Evolutionary conservation across 1,140 invertebrate genomes (phyloP), one percentile per base, ranked within the genome.

Genomic region (Drosophila repletoides): DNA sequence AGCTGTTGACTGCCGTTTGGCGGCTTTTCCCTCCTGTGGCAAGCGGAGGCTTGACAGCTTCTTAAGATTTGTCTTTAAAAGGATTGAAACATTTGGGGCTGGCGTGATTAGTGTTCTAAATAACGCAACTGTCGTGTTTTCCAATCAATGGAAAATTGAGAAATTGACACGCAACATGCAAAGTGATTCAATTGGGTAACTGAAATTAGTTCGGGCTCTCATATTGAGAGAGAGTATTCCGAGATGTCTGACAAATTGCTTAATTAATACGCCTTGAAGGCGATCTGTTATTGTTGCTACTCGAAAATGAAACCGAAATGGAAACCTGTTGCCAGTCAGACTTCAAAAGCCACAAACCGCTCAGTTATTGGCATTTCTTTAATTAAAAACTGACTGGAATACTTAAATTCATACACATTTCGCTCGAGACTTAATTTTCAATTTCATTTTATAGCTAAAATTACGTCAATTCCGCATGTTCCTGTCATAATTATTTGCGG

Each of bases 31-130:
- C 15, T 41, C 51, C 64, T 58, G 33, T 60, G 5, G 33, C 24
- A 33, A 65, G 17, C 6, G 22, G 26, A 40, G 38, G 28, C 43
- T 12, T 66, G 56, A 61, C 65, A 48, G 69, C 41, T 26, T 31
- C 40, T 12, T 21, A 29, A 49, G 46, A 68, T 55, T 49, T 61
- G 36, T 33, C 45, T 64, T 52, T 72, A 52, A 61, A 66, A 59
- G 65, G 53, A 84, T 83, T 73, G 59, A 77, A 79, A 77, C 74
- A 84, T 83, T 83, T 84, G 67, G 71, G 45, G 49, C 40, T 67
- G 80, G 55, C 80, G 72, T 84, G 80, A 84, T 86, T 86, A 79
- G 80, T 76, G 81, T 76, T 72, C 80, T 58, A 76, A 75, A 84
- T 86, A 80, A 72, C 80, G 40, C 41, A 63, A 65, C 29, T 74